Conservation (phyloP, 1,140 invertebrate genomes). For the Lineus longissimus region DNA sequence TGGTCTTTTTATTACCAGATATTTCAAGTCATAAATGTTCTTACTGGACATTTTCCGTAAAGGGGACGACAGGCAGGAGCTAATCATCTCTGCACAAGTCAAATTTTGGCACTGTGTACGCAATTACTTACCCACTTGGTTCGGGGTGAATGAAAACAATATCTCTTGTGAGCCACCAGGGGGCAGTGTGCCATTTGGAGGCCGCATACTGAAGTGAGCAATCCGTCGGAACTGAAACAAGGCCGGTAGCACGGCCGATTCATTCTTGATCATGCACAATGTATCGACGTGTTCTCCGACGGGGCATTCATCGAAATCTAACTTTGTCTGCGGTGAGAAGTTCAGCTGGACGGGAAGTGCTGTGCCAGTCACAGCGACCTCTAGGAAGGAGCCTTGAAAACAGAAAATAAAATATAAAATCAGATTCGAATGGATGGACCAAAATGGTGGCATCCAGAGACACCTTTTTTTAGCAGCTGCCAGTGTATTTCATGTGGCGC, state of each 20-base stretch:
- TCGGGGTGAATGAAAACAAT: slow-evolving; percentile 49
- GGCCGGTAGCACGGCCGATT: slow-evolving; percentile 40
- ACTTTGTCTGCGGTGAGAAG: slow-evolving; percentile 37
- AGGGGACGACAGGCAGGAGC: too few relatives aligned
- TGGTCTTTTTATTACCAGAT: too few relatives aligned
- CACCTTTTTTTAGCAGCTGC: not conserved
- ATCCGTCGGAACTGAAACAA: slow-evolving; percentile 46
- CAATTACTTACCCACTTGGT: slow-evolving; percentile 50
- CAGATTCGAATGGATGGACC: not conserved
- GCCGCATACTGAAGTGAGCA: slow-evolving; percentile 48
- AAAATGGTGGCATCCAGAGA: not conserved
- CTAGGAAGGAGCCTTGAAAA: slow-evolving; percentile 31
- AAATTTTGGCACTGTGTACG: too few relatives aligned
- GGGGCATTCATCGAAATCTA: slow-evolving; percentile 49
- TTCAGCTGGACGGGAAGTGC: slow-evolving; percentile 48
- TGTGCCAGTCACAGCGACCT: slow-evolving; percentile 51
- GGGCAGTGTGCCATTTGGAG: slow-evolving; percentile 43
- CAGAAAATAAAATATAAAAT: slow-evolving; percentile 11
- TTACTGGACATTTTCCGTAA: too few relatives aligned
- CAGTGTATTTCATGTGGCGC: not conserved
- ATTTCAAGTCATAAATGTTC: too few relatives aligned
- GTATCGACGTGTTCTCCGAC: slow-evolving; percentile 47
- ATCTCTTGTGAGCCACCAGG: slow-evolving; percentile 44
- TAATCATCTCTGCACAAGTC: too few relatives aligned
- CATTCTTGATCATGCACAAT: slow-evolving; percentile 43